These are phyloP conservation scores for Castor canadensis DNA, from an alignment of 2,113 vertebrate genomes.

Conservation along the genomic window DNA sequence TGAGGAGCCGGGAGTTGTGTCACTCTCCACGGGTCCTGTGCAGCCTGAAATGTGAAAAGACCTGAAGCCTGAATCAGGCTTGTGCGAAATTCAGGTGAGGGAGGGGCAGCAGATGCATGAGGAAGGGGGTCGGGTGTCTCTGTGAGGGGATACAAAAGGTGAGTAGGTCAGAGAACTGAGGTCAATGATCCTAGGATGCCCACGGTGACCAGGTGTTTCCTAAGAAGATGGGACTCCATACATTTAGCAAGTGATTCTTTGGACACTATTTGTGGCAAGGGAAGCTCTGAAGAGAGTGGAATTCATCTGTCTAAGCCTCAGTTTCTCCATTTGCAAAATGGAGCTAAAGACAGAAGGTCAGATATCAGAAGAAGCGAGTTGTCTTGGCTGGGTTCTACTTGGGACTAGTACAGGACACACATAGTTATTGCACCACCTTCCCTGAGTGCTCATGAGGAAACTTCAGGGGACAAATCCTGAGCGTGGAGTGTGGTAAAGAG, in stretches of 20 bases:
- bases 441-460: neutral
- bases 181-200: neutral
- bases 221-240: neutral
- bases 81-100: neutral
- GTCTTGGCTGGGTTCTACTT: neutral
- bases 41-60: neutral
- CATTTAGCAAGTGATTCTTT: neutral
- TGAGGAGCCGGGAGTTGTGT: neutral
- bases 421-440: rapidly evolving
- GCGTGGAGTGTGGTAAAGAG: neutral
- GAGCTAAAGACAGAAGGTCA: neutral
- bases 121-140: neutral
- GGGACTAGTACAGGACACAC: neutral
- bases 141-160: neutral
- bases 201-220: neutral
- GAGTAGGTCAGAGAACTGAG: neutral
- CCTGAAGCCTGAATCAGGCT: neutral
- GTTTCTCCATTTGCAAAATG: neutral
- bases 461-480: neutral
- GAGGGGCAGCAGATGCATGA: neutral
- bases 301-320: neutral
- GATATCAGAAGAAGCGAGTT: neutral
- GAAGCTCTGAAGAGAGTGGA: neutral
- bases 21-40: neutral
- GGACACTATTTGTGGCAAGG: neutral